Percentiles rank a stretch among this genome's conserved stretches.
Evolutionary conservation across 2,113 vertebrate genomes (phyloP).

Genomic region (Melanerpes aurifrons): DNA sequence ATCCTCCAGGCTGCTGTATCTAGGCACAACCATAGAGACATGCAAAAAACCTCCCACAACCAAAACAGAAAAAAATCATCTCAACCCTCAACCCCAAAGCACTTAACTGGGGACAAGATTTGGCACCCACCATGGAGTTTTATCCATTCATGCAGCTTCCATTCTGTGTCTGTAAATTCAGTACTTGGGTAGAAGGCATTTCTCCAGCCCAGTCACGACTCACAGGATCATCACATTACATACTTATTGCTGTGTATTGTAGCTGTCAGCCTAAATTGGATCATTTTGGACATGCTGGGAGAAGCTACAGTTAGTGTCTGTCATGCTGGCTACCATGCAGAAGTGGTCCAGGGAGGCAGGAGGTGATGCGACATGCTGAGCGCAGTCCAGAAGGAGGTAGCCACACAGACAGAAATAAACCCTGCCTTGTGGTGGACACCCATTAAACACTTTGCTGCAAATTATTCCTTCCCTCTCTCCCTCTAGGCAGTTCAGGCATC

Average conservation of each 20-base stretch:
- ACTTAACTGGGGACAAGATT: background rate
- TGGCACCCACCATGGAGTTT: background rate
- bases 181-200: background rate
- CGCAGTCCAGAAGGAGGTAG: background rate
- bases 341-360: background rate
- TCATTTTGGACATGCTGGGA: background rate
- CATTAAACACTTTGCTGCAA: background rate
- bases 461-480: background rate
- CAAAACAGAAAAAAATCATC: background rate
- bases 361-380: background rate
- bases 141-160: background rate
- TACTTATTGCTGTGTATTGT: constrained; percentile 9
- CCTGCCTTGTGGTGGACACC: background rate
- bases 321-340: background rate
- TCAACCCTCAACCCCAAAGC: background rate
- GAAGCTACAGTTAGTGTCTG: background rate
- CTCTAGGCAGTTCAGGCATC: background rate
- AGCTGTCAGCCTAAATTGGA: background rate
- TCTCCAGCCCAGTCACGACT: background rate
- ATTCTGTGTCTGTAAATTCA: background rate
- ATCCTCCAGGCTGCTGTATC: background rate
- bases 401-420: constrained; percentile 6
- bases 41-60: background rate
- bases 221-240: background rate
- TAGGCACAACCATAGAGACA: background rate